These are phyloP conservation scores for Laticauda laticaudata DNA, from an alignment of 2,113 vertebrate species.

Conservation along the genomic window DNA sequence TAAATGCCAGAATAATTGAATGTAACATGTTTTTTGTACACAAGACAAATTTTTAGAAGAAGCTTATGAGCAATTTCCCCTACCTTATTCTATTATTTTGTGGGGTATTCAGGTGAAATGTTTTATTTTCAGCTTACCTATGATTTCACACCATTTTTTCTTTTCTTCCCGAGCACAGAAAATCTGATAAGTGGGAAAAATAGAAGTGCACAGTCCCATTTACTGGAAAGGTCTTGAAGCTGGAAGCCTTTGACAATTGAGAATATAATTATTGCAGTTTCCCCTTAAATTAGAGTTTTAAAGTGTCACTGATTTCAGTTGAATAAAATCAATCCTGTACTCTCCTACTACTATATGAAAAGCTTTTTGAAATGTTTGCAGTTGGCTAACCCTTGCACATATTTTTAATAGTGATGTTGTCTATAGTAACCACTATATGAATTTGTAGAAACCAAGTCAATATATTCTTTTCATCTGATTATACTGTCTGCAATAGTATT, in stretches of 20 bases:
- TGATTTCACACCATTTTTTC: background rate
- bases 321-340: background rate
- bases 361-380: background rate
- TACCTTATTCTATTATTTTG: background rate
- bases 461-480: background rate
- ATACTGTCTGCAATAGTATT: background rate
- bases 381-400: background rate
- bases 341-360: background rate
- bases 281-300: background rate
- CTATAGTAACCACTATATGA: background rate
- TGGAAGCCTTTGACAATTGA: background rate
- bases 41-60: background rate
- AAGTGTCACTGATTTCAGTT: background rate
- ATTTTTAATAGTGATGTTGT: background rate
- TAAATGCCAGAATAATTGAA: slow-evolving; percentile 28
- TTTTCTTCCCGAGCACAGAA: background rate
- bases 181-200: no score
- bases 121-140: background rate
- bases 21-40: slow-evolving; percentile 32
- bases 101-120: background rate
- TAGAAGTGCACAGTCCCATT: background rate
- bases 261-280: slow-evolving; percentile 26
- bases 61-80: background rate
- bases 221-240: background rate
- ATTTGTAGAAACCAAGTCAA: background rate